Base-by-base conservation (phyloP, 1,140 invertebrate species). In the Hyles euphorbiae region DNA sequence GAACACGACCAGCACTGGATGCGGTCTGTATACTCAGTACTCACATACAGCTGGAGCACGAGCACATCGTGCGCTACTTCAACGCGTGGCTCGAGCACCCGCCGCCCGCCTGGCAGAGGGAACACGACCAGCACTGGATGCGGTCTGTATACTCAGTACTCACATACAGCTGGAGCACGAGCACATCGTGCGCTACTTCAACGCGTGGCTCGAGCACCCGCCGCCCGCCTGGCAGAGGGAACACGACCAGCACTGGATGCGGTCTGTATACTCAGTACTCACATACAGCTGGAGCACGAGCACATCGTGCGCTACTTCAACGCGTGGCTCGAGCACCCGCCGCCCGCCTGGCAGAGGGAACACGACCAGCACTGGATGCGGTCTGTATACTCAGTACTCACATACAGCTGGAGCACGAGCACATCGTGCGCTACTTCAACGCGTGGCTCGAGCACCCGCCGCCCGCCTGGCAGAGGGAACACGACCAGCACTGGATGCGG, bases 41-140 rank as follows among this genome's bases (percentile, higher is more conserved):
- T 6, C 51, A 36, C 51, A 34, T 34, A 4, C 97, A 96, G 82
- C 89, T 99, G 51, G 98, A 99, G 63, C 98, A 99, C 90, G 92
- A 93, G 44, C 95, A 98, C 79, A 99, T 99, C 68, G 98, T 99
- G 8, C 90, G 98, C 9, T 99, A 98, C 81, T 98, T 97, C 80
- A 94, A 97, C 90, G 94, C 97, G 0, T 99, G 98, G 98, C 82
- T 97, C 0, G 98, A 99, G 87, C 93, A 93, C 53, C 97, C 98
- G 33, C 97, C 98, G 4, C 80, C 90, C 7, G 94, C 93, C 1
- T 98, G 97, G 96, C 94, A 97, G 83, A 93, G 97, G 74, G 88
- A 94, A 49, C 92, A 93, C 57, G 97, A 98, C 88, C 90, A 90
- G 53, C 73, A 91, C 6, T 94, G 92, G 90, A 85, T 92, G 48